phyloP scores from a whole-genome alignment of 2,113 vertebrate genomes.

The Sylvilagus bachmani region DNA sequence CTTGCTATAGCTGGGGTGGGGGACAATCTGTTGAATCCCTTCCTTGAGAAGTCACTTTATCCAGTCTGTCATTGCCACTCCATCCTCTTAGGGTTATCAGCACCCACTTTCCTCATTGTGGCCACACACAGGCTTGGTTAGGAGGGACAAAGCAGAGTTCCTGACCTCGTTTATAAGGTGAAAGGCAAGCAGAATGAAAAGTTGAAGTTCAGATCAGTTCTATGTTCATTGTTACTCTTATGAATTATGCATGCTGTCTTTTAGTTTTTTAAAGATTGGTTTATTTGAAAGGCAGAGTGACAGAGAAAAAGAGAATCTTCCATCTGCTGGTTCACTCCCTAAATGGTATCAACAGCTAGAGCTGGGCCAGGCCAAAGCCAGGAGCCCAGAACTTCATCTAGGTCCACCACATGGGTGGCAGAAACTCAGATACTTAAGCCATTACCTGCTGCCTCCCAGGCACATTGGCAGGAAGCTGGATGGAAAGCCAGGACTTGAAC shows the following conservation, averaged over 20 bases:
- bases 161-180: not conserved
- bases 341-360: too few species aligned
- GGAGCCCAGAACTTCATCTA: too few species aligned
- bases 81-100: not conserved
- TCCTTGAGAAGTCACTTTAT: not conserved
- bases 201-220: constrained; percentile 33
- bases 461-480: too few species aligned
- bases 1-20: not conserved
- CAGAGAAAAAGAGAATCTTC: too few species aligned
- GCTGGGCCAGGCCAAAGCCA: too few species aligned
- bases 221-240: not conserved
- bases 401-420: too few species aligned
- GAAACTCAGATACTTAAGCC: too few species aligned
- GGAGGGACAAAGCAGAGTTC: not conserved
- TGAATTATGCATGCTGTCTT: not conserved
- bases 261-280: too few species aligned
- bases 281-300: too few species aligned
- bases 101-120: not conserved
- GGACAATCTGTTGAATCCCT: not conserved
- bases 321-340: too few species aligned
- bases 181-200: not conserved
- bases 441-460: too few species aligned
- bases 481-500: too few species aligned
- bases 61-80: not conserved
- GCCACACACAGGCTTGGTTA: not conserved